Percentiles rank a stretch among this genome's conserved stretches.
phyloP scores from a whole-genome alignment of 2,888 invertebrate genomes.

The Smittia aterrima region DNA sequence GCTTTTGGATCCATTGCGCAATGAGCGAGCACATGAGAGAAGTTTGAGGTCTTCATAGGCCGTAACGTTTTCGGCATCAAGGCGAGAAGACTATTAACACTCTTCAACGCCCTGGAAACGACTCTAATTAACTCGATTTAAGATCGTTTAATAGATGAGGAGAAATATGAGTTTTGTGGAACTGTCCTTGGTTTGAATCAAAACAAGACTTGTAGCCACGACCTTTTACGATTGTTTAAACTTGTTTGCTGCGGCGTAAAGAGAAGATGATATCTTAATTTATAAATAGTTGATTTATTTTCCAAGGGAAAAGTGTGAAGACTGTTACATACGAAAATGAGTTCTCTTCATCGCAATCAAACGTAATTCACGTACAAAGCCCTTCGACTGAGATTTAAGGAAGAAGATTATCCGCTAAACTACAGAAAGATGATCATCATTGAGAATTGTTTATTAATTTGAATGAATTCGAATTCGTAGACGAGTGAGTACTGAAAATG shows the following conservation, averaged over 20 bases:
- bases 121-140: not conserved
- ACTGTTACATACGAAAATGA: no score
- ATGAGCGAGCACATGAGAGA: not conserved
- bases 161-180: not conserved
- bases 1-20: not conserved
- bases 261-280: conserved; percentile 18
- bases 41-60: not conserved
- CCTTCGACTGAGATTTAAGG: not conserved
- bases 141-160: not conserved
- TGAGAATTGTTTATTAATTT: conserved; percentile 29
- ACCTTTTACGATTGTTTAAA: not conserved
- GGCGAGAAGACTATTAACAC: not conserved
- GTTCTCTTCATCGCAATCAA: no score
- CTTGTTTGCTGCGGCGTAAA: not conserved
- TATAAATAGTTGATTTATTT: conserved; percentile 15
- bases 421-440: conserved; percentile 28
- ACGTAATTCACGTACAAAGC: no score
- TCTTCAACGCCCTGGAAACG: not conserved
- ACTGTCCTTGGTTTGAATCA: not conserved
- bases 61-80: not conserved
- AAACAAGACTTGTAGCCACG: not conserved
- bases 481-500: conserved; percentile 5
- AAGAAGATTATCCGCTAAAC: not conserved
- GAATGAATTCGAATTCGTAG: not conserved
- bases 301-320: not conserved